Percentiles rank a stretch among this genome's conserved stretches.
phyloP scores from a whole-genome alignment of 2,888 invertebrate species.

The Mythimna ferrago region DNA sequence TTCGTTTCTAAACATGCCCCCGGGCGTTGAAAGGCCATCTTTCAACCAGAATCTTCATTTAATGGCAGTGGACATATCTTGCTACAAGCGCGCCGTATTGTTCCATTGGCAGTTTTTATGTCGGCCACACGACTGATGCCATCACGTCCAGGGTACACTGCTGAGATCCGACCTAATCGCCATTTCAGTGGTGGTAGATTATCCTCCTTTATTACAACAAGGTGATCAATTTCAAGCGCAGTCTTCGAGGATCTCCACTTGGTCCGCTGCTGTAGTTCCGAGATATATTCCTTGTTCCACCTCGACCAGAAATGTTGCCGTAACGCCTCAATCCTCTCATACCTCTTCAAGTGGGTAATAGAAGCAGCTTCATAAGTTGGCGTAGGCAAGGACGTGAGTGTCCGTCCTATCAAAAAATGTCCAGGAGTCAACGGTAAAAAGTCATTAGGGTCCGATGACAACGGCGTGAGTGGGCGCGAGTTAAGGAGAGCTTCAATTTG shows the following conservation, averaged over 20 bases:
- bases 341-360: not conserved
- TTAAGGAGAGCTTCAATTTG: not conserved
- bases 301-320: constrained; percentile 1
- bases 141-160: not conserved
- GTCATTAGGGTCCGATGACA: constrained; percentile 4
- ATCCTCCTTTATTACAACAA: not conserved
- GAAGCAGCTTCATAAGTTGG: not conserved
- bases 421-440: not conserved
- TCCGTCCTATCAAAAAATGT: not conserved
- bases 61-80: not conserved
- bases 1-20: not conserved
- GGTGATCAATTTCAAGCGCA: not conserved
- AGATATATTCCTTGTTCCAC: not conserved
- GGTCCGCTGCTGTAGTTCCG: not conserved
- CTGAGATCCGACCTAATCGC: not conserved
- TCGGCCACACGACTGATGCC: not conserved
- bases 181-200: not conserved
- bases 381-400: not conserved
- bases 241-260: constrained; percentile 4
- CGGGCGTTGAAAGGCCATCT: not conserved
- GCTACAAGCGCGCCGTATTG: too few relatives aligned
- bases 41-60: constrained; percentile 1
- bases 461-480: constrained; percentile 3
- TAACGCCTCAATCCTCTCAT: not conserved
- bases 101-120: not conserved